These are phyloP conservation scores for Cyanistes caeruleus DNA, from an alignment of 2,113 vertebrate genomes.

Conservation along the genomic window DNA sequence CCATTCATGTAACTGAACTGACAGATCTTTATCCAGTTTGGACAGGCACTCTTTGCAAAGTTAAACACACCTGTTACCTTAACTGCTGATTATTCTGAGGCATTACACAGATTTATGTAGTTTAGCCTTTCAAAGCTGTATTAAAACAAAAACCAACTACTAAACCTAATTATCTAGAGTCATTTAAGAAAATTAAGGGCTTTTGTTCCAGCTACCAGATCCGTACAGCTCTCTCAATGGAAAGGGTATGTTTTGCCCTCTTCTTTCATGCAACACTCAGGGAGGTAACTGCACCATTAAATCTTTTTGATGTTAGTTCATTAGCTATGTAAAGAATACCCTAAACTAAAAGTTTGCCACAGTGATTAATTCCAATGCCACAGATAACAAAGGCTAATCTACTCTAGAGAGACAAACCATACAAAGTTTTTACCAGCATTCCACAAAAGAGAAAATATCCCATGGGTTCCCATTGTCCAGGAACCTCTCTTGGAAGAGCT, in stretches of 20 bases:
- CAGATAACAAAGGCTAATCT: constrained; percentile 34
- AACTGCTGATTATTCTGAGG: not conserved
- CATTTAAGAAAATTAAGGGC: constrained; percentile 51
- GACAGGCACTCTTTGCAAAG: not conserved
- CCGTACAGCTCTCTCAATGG: not conserved
- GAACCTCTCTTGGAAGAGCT: not conserved
- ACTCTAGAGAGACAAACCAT: not conserved
- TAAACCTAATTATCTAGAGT: constrained; percentile 61
- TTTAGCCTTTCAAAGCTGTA: constrained; percentile 70
- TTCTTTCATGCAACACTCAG: not conserved
- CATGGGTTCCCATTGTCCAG: not conserved
- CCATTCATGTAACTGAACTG: not conserved
- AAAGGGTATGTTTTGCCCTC: not conserved
- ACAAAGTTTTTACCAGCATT: not conserved
- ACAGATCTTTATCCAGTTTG: not conserved
- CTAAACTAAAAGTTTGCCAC: constrained; percentile 29
- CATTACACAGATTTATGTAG: constrained; percentile 16
- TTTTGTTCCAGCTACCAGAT: constrained; percentile 35
- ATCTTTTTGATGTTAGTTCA: constrained; percentile 28
- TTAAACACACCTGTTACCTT: not conserved
- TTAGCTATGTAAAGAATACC: constrained; percentile 18
- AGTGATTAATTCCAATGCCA: constrained; percentile 38
- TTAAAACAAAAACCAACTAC: constrained; percentile 73
- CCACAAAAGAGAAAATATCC: constrained; percentile 11
- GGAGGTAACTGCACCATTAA: not conserved